Base-by-base conservation (phyloP, 1,140 invertebrate species). In the Aphelenchoides fujianensis region DNA sequence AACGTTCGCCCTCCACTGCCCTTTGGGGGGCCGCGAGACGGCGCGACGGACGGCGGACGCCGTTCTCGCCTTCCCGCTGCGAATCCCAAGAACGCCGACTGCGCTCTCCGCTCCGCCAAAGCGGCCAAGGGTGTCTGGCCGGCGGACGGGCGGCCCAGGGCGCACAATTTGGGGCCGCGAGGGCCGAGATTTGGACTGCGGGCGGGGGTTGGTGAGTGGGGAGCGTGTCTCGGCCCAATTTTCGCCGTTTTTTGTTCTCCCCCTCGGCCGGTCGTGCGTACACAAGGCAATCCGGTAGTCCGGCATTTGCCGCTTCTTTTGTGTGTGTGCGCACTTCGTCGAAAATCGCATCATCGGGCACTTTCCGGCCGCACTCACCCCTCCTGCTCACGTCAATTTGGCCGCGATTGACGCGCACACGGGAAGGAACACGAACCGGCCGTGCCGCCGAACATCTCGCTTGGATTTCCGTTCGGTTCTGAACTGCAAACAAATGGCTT, bases 211-310 rank as follows among this genome's bases (percentile, higher is more conserved):
- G 41, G 41, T 48, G 41, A 23, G 23, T 23, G 41, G 23, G 12
- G 12, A 16, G 41, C 41, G 41, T 48, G 41, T 48, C 23, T 48
- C 12, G 41, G 41, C n/a, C n/a, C 41, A 48, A 48, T 48, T 48
- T 48, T 48, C 23, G 41, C 41, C 41, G 41, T 48, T 48, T 48
- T 48, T 48, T 48, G 41, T 48, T 48, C 41, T 48, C n/a, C n/a
- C n/a, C n/a, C n/a, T n/a, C n/a, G n/a, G n/a, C n/a, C 41, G 41
- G 23, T 48, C 23, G 23, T 16, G 41, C 41, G 41, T 23, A 48
- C 41, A 23, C 41, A 48, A 12, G 23, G 41, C 12, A 48, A 48
- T 48, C 23, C 23, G 12, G 41, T 48, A 48, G 41, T 48, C 41
- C 12, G 23, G 12, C 23, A 48, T n/a, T n/a, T n/a, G n/a, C n/a